A percentile compares a stretch with the other conserved stretches of the same genome.
These are phyloP conservation scores for Dendroctonus valens DNA, from an alignment of 1,140 invertebrate species.

Conservation along the genomic window DNA sequence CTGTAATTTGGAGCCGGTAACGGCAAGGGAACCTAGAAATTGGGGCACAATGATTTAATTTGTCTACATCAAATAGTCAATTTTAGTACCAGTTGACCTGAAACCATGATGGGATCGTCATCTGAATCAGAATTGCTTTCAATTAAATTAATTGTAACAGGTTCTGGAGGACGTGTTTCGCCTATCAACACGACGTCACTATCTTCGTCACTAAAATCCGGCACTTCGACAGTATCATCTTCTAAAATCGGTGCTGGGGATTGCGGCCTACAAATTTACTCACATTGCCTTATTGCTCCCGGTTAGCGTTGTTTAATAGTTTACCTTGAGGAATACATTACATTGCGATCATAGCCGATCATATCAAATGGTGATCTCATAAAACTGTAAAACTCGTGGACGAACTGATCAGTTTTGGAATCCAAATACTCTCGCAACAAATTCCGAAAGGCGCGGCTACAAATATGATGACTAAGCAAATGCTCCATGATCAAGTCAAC, in stretches of 20 bases:
- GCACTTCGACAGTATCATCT: slow-evolving; percentile 31
- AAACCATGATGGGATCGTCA: slow-evolving; percentile 37
- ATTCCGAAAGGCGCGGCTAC: slow-evolving; percentile 69
- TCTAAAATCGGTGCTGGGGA: slow-evolving; percentile 33
- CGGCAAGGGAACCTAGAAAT: slow-evolving; percentile 16
- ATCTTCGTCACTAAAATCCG: slow-evolving; percentile 39
- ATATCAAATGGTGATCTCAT: slow-evolving; percentile 83
- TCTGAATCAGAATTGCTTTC: slow-evolving; percentile 42
- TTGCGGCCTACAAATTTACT: slow-evolving; percentile 20
- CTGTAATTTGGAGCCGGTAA: slow-evolving; percentile 10
- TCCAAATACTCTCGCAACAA: slow-evolving; percentile 59
- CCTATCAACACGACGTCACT: slow-evolving; percentile 45
- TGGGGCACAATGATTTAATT: not conserved
- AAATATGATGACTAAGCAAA: slow-evolving; percentile 69
- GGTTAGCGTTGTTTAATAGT: too few species aligned
- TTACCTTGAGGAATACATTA: slow-evolving; percentile 47
- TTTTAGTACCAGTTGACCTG: slow-evolving; percentile 9
- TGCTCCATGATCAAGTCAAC: slow-evolving; percentile 67
- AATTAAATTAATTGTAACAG: slow-evolving; percentile 40
- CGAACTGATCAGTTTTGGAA: slow-evolving; percentile 73
- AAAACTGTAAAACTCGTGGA: slow-evolving; percentile 86
- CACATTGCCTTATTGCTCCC: too few species aligned
- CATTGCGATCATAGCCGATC: slow-evolving; percentile 66
- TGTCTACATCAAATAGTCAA: not conserved
- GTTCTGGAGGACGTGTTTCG: slow-evolving; percentile 35